A percentile compares a stretch with the other conserved stretches of the same genome.
These are phyloP conservation scores for Rhinophrynus dorsalis DNA, from an alignment of 2,797 vertebrate species.

Conservation along the genomic window DNA sequence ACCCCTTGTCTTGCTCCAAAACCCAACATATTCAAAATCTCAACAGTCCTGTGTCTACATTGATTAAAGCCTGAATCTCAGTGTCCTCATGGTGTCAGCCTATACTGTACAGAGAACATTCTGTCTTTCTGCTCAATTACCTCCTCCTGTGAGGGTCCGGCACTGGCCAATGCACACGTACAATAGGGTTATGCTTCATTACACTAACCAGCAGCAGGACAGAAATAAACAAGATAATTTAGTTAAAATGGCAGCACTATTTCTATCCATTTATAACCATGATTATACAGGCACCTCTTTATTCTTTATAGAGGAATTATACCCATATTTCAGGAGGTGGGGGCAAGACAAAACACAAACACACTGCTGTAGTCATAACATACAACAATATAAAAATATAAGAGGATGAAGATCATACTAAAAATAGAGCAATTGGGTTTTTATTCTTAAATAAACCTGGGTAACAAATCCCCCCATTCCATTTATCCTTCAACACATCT, in stretches of 20 bases:
- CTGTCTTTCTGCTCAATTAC: slow-evolving; percentile 93
- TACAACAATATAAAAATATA: too few species aligned
- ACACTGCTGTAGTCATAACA: too few species aligned
- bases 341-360: too few species aligned
- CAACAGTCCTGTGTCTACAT: slow-evolving; percentile 74
- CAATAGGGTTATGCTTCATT: slow-evolving; percentile 92
- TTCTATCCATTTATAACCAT: background rate
- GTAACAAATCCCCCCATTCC: too few species aligned
- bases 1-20: slow-evolving; percentile 66
- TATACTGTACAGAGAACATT: slow-evolving; percentile 68
- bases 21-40: slow-evolving; percentile 72
- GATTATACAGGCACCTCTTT: too few species aligned
- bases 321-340: too few species aligned
- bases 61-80: slow-evolving; percentile 70
- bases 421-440: too few species aligned
- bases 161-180: slow-evolving; percentile 80
- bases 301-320: too few species aligned
- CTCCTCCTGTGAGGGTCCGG: slow-evolving; percentile 68
- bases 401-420: too few species aligned
- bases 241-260: background rate
- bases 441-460: too few species aligned
- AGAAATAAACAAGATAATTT: slow-evolving; percentile 90
- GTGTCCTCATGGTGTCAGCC: slow-evolving; percentile 80
- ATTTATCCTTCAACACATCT: too few species aligned
- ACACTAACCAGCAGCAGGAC: slow-evolving; percentile 81